Evolutionary conservation across 2,113 vertebrate genomes (phyloP), one percentile per base, ranked within the genome.

Genomic region (Xerus inauris): DNA sequence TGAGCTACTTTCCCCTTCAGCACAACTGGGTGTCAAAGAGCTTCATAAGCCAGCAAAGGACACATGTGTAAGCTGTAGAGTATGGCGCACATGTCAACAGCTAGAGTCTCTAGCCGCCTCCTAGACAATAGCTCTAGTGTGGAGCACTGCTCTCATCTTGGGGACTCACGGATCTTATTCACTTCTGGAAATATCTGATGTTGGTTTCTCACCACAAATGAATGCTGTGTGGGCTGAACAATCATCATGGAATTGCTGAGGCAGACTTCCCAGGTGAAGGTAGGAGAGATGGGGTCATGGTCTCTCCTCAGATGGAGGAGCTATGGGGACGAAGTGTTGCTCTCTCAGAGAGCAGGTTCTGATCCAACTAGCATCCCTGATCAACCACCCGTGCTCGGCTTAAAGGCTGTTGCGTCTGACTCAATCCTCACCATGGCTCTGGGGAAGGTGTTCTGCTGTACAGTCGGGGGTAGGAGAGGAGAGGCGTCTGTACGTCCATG

Each of bases 401-500:
- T 45, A 16, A 54, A 26, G 26, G 57, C 16, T 16, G 45, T 26
- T 54, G 14, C 42, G 1, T 84, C 38, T 28, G 28, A 71, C 38
- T 85, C 35, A 24, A 38, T 35, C 24, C 17, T 82, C 19, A 8
- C 57, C 1, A 2, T 59, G 73, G 49, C 72, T 65, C 49, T 51
- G 32, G 38, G 84, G 28, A 8, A 24, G 5, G 16, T 26, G 10
- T 17, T 81, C 20, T 35, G 2, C 49, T 26, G 69, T 62, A 9
- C 47, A 79, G 20, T 47, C 3, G 38, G 45, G 28, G 16, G 38
- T 0, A 75, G 40, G 65, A 54, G 59, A 2, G 32, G 16, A 64
- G 32, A 9, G 72, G 57, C 0, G 16, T 45, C 10, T 6, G 1
- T 35, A n/a, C 0, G 4, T 20, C 6, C 19, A 30, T 42, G 65